These are phyloP conservation scores for Drosophila engyochracea DNA, from an alignment of 2,888 invertebrate species.

Conservation along the genomic window DNA sequence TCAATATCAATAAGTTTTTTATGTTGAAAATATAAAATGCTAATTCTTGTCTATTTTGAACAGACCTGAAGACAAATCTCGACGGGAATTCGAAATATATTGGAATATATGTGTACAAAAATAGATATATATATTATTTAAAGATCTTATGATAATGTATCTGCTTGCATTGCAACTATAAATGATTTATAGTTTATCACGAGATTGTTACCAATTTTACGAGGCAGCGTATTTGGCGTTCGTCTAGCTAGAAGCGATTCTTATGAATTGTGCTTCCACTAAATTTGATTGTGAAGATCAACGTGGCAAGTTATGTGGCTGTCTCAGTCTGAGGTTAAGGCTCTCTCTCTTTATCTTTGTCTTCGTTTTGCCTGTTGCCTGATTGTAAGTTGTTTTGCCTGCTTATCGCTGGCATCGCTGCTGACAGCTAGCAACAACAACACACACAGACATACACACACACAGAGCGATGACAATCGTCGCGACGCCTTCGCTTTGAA, in stretches of 20 bases:
- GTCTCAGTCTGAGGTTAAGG: constrained; percentile 21
- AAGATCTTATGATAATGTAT: neutral
- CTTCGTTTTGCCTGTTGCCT: constrained; percentile 29
- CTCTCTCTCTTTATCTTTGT: constrained; percentile 20
- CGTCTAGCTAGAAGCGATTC: neutral
- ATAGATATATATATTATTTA: neutral
- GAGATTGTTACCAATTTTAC: neutral
- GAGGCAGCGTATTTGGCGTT: constrained; percentile 7
- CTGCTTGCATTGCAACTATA: neutral
- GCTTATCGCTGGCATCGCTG: constrained; percentile 68
- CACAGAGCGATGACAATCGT: neutral
- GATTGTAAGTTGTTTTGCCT: neutral
- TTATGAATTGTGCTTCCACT: constrained; percentile 6
- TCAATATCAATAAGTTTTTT: neutral
- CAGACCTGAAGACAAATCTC: neutral
- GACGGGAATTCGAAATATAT: neutral
- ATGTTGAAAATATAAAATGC: neutral
- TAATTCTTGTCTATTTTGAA: neutral
- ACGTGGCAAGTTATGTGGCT: constrained; percentile 62
- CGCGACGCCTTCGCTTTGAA: constrained; percentile 66
- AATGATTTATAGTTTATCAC: neutral
- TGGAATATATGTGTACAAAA: neutral
- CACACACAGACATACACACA: neutral
- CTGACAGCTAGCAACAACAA: constrained; percentile 58
- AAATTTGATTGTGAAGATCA: constrained; percentile 58